These are phyloP conservation scores for Chrosomus eos DNA, from an alignment of 2,797 vertebrate genomes.

Conservation along the genomic window DNA sequence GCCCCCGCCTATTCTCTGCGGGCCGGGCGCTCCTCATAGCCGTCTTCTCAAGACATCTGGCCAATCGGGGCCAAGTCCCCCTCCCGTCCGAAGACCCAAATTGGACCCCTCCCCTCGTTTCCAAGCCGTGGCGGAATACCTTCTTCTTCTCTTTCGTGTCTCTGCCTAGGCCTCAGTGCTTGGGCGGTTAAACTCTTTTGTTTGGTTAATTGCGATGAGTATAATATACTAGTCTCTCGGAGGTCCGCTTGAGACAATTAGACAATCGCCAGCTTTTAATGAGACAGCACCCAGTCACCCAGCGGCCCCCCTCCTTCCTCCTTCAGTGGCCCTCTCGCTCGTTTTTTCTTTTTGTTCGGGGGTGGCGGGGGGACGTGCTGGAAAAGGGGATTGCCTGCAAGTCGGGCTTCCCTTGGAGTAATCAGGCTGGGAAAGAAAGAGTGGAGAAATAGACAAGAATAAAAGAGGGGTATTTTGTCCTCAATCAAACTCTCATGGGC, in stretches of 20 bases:
- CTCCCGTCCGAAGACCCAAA: background rate
- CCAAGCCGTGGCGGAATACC: constrained; percentile 56
- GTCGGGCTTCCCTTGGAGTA: constrained; percentile 58
- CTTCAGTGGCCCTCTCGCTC: constrained; percentile 58
- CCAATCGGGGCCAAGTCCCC: constrained; percentile 79
- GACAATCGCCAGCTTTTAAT: constrained; percentile 99
- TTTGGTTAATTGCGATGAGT: constrained; percentile 99
- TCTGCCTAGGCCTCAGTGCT: constrained; percentile 83
- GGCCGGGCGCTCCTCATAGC: background rate
- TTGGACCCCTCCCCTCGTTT: constrained; percentile 26
- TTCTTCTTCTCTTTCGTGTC: constrained; percentile 68
- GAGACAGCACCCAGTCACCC: constrained; percentile 89
- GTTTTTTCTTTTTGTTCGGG: constrained; percentile 51
- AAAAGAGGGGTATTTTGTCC: constrained; percentile 61
- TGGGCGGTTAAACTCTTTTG: constrained; percentile 99
- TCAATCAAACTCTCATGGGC: constrained; percentile 64
- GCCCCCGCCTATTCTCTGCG: constrained; percentile 43
- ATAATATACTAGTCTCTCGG: constrained; percentile 99
- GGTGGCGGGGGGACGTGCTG: constrained; percentile 65
- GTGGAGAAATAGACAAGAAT: constrained; percentile 47
- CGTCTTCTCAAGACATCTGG: constrained; percentile 88
- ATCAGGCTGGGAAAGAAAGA: constrained; percentile 53
- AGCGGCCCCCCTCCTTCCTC: constrained; percentile 72
- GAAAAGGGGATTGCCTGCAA: constrained; percentile 47
- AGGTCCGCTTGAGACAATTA: constrained; percentile 98